Conservation (phyloP, 2,113 vertebrate species). For the Myotis yumanensis region DNA sequence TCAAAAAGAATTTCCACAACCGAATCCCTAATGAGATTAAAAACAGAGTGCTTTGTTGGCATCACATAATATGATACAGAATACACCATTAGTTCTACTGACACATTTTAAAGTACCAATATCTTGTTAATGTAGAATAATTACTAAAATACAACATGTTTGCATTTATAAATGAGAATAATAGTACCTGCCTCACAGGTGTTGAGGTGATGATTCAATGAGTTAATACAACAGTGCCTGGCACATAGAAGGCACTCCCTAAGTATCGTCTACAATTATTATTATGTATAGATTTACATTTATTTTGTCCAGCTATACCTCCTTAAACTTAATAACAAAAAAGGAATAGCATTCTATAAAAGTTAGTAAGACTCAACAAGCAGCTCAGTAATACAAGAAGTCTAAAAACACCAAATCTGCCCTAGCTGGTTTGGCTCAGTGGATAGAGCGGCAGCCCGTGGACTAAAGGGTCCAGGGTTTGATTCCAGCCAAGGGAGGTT, state of each 20-base stretch:
- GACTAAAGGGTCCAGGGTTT: too few species aligned
- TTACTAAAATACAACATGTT: background rate
- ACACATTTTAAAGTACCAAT: conserved; percentile 14
- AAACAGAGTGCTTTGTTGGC: conserved; percentile 31
- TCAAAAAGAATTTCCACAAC: conserved; percentile 97
- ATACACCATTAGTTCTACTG: background rate
- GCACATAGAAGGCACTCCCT: background rate
- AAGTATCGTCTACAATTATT: background rate
- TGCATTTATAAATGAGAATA: background rate
- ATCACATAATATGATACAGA: background rate
- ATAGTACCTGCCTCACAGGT: background rate
- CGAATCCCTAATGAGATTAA: conserved; percentile 89
- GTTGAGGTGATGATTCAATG: background rate
- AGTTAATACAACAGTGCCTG: background rate
- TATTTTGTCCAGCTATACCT: background rate
- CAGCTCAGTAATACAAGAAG: background rate
- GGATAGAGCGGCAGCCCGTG: too few species aligned
- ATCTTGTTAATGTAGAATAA: conserved; percentile 2
- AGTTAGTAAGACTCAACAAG: background rate
- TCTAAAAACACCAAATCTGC: background rate
- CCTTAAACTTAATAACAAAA: background rate
- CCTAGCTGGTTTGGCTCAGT: too few species aligned
- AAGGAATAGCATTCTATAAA: background rate
- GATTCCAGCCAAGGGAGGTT: too few species aligned
- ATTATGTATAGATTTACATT: background rate